A percentile compares a stretch with the other conserved stretches of the same genome.
Conservation (phyloP, 2,888 invertebrate species). For the Urechis unicinctus region DNA sequence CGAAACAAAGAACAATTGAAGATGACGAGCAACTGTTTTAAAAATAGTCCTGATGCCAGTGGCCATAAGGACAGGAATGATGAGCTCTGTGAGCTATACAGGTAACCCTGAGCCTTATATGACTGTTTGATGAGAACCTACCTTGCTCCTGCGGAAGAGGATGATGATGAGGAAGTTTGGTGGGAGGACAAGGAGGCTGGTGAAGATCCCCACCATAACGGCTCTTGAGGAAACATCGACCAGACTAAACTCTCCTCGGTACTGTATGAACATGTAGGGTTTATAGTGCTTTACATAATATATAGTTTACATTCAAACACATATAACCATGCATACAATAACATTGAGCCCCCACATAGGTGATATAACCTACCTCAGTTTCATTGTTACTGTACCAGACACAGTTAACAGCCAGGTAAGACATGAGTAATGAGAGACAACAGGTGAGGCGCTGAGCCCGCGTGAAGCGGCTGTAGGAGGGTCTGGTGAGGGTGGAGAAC, state of each 20-base stretch:
- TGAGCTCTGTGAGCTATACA: background rate
- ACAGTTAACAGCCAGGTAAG: conserved; percentile 44
- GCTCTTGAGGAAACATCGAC: conserved; percentile 42
- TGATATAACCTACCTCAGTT: conserved; percentile 22
- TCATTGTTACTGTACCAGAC: conserved; percentile 31
- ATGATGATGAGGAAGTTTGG: conserved; percentile 34
- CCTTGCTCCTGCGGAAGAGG: conserved; percentile 44
- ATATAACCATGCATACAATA: background rate
- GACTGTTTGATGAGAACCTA: conserved; percentile 14
- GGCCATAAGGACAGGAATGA: background rate
- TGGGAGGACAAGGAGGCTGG: conserved; percentile 35
- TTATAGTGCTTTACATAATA: too few species aligned
- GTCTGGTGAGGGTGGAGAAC: conserved; percentile 39
- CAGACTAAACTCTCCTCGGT: conserved; percentile 45
- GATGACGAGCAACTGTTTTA: background rate
- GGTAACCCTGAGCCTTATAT: background rate
- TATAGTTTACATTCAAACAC: too few species aligned
- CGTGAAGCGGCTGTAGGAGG: conserved; percentile 44
- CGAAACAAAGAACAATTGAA: too few species aligned
- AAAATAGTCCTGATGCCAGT: background rate
- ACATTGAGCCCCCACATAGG: background rate
- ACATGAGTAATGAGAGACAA: conserved; percentile 34
- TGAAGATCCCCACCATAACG: conserved; percentile 35
- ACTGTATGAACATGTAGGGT: too few species aligned
- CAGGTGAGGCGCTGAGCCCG: conserved; percentile 42